phyloP scores from a whole-genome alignment of 1,140 invertebrate genomes.

The Bursaphelenchus mucronatus region DNA sequence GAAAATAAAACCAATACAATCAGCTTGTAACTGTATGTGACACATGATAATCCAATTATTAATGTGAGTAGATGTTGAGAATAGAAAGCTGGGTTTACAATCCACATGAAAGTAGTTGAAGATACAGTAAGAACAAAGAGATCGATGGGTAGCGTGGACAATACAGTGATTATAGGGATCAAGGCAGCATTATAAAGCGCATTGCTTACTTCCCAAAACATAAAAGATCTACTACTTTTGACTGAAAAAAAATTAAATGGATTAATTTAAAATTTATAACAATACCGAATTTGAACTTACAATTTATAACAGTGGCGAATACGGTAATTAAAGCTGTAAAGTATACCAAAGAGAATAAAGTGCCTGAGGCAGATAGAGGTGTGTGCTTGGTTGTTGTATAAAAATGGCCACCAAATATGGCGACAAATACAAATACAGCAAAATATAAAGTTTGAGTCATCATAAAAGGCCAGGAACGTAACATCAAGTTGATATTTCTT shows the following conservation, averaged over 20 bases:
- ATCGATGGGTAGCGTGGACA: constrained; percentile 19
- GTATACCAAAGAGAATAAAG: constrained; percentile 18
- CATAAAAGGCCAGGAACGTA: constrained; percentile 10
- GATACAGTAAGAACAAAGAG: constrained; percentile 22
- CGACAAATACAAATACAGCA: constrained; percentile 6
- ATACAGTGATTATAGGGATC: constrained; percentile 20
- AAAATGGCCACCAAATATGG: constrained; percentile 26
- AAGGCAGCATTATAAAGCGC: constrained; percentile 23
- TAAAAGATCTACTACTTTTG: constrained; percentile 17
- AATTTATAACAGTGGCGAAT: constrained; percentile 20
- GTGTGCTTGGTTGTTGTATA: constrained; percentile 14
- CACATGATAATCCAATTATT: constrained; percentile 9
- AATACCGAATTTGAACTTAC: constrained; percentile 16
- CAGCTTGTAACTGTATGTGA: constrained; percentile 22
- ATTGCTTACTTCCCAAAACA: constrained; percentile 28
- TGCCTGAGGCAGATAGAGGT: constrained; percentile 22
- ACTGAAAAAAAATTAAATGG: constrained; percentile 14
- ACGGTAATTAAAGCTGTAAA: constrained; percentile 7
- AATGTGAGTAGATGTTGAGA: constrained; percentile 14
- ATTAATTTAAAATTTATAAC: not conserved
- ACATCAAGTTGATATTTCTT: too few species aligned
- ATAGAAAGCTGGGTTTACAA: constrained; percentile 17
- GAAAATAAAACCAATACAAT: constrained; percentile 17
- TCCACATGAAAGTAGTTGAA: constrained; percentile 24
- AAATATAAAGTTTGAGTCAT: constrained; percentile 15